Percentiles rank a stretch among this genome's conserved stretches.
Conservation (phyloP, 2,113 vertebrate species). For the Choloepus hoffmanni region DNA sequence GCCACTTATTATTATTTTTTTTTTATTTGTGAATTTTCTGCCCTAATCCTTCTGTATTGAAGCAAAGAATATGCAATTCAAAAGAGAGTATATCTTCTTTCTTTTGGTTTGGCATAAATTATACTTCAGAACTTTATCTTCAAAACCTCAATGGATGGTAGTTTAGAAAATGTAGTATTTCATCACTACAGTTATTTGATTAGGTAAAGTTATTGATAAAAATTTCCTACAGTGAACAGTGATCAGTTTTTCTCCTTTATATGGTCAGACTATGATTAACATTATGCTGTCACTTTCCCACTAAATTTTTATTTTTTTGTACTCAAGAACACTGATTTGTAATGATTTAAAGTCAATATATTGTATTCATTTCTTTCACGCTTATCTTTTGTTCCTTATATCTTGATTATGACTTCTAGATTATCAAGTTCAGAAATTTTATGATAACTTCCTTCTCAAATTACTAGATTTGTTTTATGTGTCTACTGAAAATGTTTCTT, state of each 20-base stretch:
- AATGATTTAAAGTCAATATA: neutral
- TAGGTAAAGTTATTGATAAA: conserved; percentile 49
- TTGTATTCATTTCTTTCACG: neutral
- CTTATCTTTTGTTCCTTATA: neutral
- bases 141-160: neutral
- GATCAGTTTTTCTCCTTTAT: conserved; percentile 22
- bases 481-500: neutral
- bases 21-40: neutral
- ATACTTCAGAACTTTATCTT: conserved; percentile 35
- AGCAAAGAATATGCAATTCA: neutral
- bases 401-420: conserved; percentile 2
- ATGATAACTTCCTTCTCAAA: neutral
- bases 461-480: neutral
- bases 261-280: neutral
- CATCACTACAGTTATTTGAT: conserved; percentile 20
- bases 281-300: neutral
- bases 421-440: conserved; percentile 12
- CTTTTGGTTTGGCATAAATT: neutral
- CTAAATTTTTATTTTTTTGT: conserved; percentile 1
- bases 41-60: neutral
- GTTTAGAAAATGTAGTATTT: conserved; percentile 20
- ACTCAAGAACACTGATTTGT: neutral
- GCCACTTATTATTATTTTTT: neutral
- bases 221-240: neutral
- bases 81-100: neutral